A percentile compares a stretch with the other conserved stretches of the same genome.
Evolutionary conservation across 23 tunicate genomes (phyloP).

Genomic region (Phallusia fumigata): DNA sequence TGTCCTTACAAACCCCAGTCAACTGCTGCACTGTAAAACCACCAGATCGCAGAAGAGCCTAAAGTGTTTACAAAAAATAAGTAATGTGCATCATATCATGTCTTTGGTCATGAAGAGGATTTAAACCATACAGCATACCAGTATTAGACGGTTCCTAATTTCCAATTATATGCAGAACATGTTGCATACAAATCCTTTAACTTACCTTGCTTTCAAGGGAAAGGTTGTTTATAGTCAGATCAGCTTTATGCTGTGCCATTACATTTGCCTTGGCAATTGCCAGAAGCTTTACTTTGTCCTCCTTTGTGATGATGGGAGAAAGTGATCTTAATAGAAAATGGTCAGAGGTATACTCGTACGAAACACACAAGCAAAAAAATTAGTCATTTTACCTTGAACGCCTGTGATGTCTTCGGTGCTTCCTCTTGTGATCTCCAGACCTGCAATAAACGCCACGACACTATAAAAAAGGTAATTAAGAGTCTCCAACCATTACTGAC

Average conservation of each 20-base stretch:
- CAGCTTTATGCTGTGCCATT: slow-evolving; percentile 72
- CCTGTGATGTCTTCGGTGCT: background rate
- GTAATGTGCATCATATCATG: too few relatives aligned
- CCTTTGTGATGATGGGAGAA: slow-evolving; percentile 50
- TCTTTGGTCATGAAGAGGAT: too few relatives aligned
- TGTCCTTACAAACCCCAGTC: slow-evolving; percentile 82
- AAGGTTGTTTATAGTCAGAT: slow-evolving; percentile 25
- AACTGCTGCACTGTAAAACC: slow-evolving; percentile 64
- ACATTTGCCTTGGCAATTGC: slow-evolving; percentile 96
- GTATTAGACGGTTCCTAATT: too few relatives aligned
- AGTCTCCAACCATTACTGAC: background rate
- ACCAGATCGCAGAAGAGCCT: slow-evolving; percentile 55
- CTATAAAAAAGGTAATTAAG: background rate
- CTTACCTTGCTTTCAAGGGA: slow-evolving; percentile 48
- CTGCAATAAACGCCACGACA: background rate
- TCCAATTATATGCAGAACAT: too few relatives aligned
- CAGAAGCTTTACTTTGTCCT: slow-evolving; percentile 80
- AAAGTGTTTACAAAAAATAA: background rate
- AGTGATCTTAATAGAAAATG: slow-evolving; percentile 12
- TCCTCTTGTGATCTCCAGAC: background rate
- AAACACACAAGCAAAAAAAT: background rate
- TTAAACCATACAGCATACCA: too few relatives aligned
- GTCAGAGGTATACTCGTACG: background rate
- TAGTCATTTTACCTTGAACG: background rate
- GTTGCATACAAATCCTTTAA: too few relatives aligned